A percentile compares a stretch with the other conserved stretches of the same genome.
Evolutionary conservation across 2,888 invertebrate species (phyloP).

Genomic region (Sceliomorpha sp.): DNA sequence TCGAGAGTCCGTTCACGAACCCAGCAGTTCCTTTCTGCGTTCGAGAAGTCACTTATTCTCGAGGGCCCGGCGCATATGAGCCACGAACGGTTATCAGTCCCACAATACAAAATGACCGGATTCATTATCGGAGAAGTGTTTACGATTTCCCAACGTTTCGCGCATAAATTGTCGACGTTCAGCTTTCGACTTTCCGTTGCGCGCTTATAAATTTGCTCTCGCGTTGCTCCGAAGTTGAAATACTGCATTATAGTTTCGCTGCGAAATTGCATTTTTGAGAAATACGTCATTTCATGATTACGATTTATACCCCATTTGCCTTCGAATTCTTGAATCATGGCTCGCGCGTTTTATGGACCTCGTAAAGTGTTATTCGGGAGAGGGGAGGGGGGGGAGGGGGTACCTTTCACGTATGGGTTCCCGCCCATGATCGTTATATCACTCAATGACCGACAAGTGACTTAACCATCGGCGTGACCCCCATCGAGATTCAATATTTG

Average conservation of each 20-base stretch:
- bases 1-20: constrained; percentile 22
- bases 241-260: constrained; percentile 24
- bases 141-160: constrained; percentile 3
- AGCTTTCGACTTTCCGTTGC: constrained; percentile 10
- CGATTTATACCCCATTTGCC: constrained; percentile 43
- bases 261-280: constrained; percentile 22
- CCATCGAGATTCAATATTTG: constrained; percentile 22
- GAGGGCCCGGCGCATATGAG: background rate
- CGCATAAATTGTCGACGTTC: constrained; percentile 28
- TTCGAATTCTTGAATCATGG: constrained; percentile 44
- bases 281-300: constrained; percentile 32
- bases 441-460: constrained; percentile 34
- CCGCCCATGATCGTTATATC: constrained; percentile 40
- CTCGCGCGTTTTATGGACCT: constrained; percentile 38
- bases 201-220: constrained; percentile 11
- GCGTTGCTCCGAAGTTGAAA: constrained; percentile 17
- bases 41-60: constrained; percentile 4
- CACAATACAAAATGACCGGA: background rate
- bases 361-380: constrained; percentile 50
- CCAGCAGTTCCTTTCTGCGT: constrained; percentile 9
- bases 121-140: background rate
- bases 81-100: too few species aligned
- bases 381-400: too few species aligned
- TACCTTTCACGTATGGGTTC: constrained; percentile 41
- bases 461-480: constrained; percentile 17